A percentile compares a stretch with the other conserved stretches of the same genome.
Conservation (phyloP, 1,140 invertebrate species). For the Scaptomyza graminum region DNA sequence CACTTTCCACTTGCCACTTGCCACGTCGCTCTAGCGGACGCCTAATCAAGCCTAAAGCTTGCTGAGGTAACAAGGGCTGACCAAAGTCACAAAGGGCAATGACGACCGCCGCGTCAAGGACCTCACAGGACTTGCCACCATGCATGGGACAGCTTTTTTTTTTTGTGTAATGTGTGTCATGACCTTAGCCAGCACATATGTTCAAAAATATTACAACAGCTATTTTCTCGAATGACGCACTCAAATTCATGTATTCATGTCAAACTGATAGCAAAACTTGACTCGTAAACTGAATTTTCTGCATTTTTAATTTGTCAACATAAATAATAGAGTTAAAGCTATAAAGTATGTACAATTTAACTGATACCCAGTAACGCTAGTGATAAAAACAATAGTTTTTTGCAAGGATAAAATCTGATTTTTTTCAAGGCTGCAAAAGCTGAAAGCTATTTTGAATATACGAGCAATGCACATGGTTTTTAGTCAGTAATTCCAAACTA, state of each 20-base stretch:
- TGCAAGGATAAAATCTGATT: too few relatives aligned
- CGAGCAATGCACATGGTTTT: too few relatives aligned
- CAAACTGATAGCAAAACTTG: slow-evolving; percentile 1
- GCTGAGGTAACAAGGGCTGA: slow-evolving; percentile 9
- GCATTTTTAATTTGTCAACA: too few relatives aligned
- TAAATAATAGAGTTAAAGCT: too few relatives aligned
- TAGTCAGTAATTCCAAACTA: too few relatives aligned
- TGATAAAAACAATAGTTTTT: too few relatives aligned
- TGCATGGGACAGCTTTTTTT: slow-evolving; percentile 12
- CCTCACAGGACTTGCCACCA: slow-evolving; percentile 5
- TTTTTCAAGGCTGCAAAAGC: too few relatives aligned
- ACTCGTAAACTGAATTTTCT: too few relatives aligned
- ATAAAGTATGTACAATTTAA: too few relatives aligned
- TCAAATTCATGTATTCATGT: slow-evolving; percentile 28
- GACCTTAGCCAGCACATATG: slow-evolving; percentile 42
- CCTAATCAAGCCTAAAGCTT: slow-evolving; percentile 32
- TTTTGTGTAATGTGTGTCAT: slow-evolving; percentile 41
- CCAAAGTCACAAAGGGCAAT: slow-evolving; percentile 33
- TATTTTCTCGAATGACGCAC: slow-evolving; percentile 26
- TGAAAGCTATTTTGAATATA: too few relatives aligned
- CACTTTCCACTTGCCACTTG: not conserved
- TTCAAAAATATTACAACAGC: slow-evolving; percentile 15
- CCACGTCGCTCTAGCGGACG: slow-evolving; percentile 7
- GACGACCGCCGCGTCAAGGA: slow-evolving; percentile 11
- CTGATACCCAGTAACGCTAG: too few relatives aligned